Base-by-base conservation (phyloP, 2,888 invertebrate species). In the Pegoplata infirma region DNA sequence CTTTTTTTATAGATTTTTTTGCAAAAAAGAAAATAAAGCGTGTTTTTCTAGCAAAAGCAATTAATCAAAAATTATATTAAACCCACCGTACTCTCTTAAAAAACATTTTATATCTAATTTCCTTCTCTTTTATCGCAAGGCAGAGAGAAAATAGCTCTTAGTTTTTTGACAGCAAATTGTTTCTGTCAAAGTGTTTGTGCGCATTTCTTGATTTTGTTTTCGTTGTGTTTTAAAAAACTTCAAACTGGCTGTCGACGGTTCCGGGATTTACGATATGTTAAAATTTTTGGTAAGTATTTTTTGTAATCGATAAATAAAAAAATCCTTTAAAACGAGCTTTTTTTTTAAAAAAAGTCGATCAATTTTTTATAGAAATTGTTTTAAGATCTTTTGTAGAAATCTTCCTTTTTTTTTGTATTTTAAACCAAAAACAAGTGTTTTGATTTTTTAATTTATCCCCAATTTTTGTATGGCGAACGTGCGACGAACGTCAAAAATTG, bases 211-310 rank as follows among this genome's bases (percentile, higher is more conserved):
- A 44, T 49, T 61, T 61, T 51, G 73, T 58, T 64, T 17, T 49
- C 71, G 17, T 32, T 82, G n/a, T 83, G 83, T 83, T 84, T 82
- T 81, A 66, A 59, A 82, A 80, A 81, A 82, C 80, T 64, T 78
- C 85, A 86, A 85, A 82, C 84, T 88, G 87, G 88, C 85, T 85
- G 85, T 82, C 75, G 84, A 85, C 68, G 83, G 82, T 12, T 81
- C 63, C 6, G 74, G 80, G 28, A 47, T 86, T 68, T 83, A 83
- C 82, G 84, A 88, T 64, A 89, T 89, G 89, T 59, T 89, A 2
- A 89, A 86, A 81, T 89, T 89, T 83, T 66, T 88, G 85, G 89
- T 89, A 84, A 80, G 82, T 76, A 49, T 12, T 5, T 58, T 69
- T 23, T 49, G 2, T 3, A 14, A 46, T 46, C 6, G 14, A 3